phyloP scores from a whole-genome alignment of 2,888 invertebrate genomes.

The Sinhomidia bicolor region DNA sequence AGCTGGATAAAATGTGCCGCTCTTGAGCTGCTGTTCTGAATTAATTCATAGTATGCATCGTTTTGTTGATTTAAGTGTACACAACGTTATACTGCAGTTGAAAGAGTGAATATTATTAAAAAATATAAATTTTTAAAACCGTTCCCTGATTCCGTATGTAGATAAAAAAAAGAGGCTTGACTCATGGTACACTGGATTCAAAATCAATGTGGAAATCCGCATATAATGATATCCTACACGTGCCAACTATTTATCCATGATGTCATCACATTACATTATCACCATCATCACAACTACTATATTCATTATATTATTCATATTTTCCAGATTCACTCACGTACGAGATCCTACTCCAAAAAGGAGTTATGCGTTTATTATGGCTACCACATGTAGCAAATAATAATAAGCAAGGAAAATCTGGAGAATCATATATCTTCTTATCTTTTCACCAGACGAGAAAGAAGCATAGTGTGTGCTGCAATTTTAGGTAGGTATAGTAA shows the following conservation, averaged over 20 bases:
- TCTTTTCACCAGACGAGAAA: conserved; percentile 13
- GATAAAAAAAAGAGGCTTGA: too few relatives aligned
- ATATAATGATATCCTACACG: conserved; percentile 63
- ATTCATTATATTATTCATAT: conserved; percentile 10
- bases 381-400: background rate
- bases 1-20: background rate
- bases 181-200: conserved; percentile 46
- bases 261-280: conserved; percentile 52
- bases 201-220: conserved; percentile 66
- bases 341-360: background rate
- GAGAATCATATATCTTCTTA: conserved; percentile 18
- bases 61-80: too few relatives aligned
- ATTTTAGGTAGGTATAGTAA: background rate
- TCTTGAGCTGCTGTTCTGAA: background rate
- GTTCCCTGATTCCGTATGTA: too few relatives aligned
- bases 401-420: conserved; percentile 15
- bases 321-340: conserved; percentile 28
- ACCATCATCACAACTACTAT: background rate
- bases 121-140: too few relatives aligned
- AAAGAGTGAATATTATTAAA: background rate
- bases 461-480: background rate
- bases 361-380: background rate
- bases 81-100: background rate
- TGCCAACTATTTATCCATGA: conserved; percentile 60
- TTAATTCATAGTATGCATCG: too few relatives aligned